Evolutionary conservation across 2,797 vertebrate species (phyloP), one percentile per base, ranked within the genome.

Genomic region (Calcarius lapponicus): DNA sequence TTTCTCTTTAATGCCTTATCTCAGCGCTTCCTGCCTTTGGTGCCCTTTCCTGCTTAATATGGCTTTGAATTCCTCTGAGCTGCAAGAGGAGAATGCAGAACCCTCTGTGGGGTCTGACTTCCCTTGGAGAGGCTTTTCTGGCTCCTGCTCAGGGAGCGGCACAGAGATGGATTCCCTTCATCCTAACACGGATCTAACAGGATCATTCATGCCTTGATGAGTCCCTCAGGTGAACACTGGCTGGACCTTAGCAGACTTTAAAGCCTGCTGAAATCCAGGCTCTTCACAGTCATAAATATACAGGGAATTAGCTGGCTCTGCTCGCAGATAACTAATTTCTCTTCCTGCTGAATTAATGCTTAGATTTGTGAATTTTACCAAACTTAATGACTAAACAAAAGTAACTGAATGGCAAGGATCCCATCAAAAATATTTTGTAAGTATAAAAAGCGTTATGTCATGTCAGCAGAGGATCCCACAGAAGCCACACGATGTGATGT

Each of bases 361-460:
- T 47, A 40, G 60, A 61, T n/a, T 65, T 88, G 56, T 47, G 64
- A 95, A 94, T 93, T 93, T 91, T 82, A 89, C 90, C 61, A 70
- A 76, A 87, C 15, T 25, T 61, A 90, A 84, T 56, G 74, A 76
- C 76, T 85, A 71, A 84, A 88, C 88, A 78, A 80, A 93, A 84
- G 75, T 69, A 72, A 85, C 10, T 29, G 54, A 69, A 73, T 51
- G 76, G 88, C 78, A 73, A 92, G 66, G 67, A 92, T 79, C 40
- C 56, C 51, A 94, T 94, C 82, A 92, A 81, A 96, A 88, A 53
- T 87, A 92, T 88, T 93, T 84, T 81, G 73, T 53, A 67, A 96
- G 78, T 90, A 91, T 73, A 66, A 76, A 86, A 94, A 96, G 92
- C 86, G 47, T 95, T 80, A 57, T 96, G 97, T 97, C 92, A 93